Evolutionary conservation across 2,797 vertebrate genomes (phyloP).

Genomic region (Neopelma chrysocephalum): DNA sequence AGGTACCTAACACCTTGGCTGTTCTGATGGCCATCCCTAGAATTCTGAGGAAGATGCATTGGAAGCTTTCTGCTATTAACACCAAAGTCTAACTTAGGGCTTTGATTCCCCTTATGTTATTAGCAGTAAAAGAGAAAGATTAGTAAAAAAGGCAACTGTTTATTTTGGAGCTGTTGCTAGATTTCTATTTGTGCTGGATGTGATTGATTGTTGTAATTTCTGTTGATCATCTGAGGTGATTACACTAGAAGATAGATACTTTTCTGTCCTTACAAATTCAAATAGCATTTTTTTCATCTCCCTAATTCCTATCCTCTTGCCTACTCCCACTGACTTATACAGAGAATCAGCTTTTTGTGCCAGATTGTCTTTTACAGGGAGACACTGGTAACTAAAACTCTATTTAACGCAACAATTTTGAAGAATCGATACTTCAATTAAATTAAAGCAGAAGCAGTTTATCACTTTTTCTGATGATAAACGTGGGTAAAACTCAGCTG

Average conservation of each 20-base stretch:
- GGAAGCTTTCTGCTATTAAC: not conserved
- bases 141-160: not conserved
- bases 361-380: constrained; percentile 1
- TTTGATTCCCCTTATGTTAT: not conserved
- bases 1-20: not conserved
- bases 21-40: not conserved
- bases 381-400: not conserved
- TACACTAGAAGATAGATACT: not conserved
- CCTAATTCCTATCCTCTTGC: not conserved
- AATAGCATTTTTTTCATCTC: not conserved
- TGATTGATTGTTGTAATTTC: not conserved
- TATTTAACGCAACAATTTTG: not conserved
- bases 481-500: not conserved
- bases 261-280: constrained; percentile 3
- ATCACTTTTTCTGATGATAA: not conserved
- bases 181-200: not conserved
- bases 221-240: not conserved
- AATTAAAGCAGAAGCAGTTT: constrained; percentile 18
- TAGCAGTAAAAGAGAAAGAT: not conserved
- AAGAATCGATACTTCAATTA: not conserved
- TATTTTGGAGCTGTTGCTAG: not conserved
- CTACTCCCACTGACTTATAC: not conserved
- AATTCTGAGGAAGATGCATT: not conserved
- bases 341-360: not conserved
- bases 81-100: not conserved